Base-by-base conservation (phyloP, 2,797 vertebrate genomes). In the Sardinella longiceps region DNA sequence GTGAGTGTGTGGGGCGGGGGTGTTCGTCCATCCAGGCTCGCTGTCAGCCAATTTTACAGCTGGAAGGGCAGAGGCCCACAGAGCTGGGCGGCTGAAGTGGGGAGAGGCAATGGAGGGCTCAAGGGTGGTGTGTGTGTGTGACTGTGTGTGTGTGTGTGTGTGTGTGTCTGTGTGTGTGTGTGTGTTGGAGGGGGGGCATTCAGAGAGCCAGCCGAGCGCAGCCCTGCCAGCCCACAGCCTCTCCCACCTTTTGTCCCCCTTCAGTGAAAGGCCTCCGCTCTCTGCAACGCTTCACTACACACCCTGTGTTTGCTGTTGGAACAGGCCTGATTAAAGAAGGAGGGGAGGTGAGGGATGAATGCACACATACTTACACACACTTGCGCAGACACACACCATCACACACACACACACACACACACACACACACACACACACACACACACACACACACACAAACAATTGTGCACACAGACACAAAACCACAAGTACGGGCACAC, bases 11-110 rank as follows among this genome's bases (percentile, higher is more conserved):
- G 10, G 66, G 14, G 33, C 12, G 20, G 25, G 58, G 6, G 33
- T n/a, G 77, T n/a, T 33, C 37, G 92, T 91, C 92, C 93, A 93
- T 89, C 90, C 90, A 92, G 91, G 87, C 91, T 93, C 91, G 91
- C 92, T 82, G 89, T 93, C 93, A 93, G 92, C 92, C 91, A 93
- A 93, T 94, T 95, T 95, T 95, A 95, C 93, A 95, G 94, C 94
- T 93, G 92, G 93, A 93, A 94, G 93, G 93, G 93, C 93, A 94
- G 91, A 93, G 92, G 92, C 92, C 91, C 93, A 92, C 92, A 91
- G 91, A 94, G 92, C 92, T 91, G 90, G 90, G 90, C 91, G 93
- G 93, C 90, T 94, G 93, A 93, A 93, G 92, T 92, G 90, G 90
- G 91, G 70, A 23, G 14, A 77, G 18, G 70, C 28, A 37, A 20